Base-by-base conservation (phyloP, 2,888 invertebrate genomes). In the Hydrotaea cyrtoneurina region DNA sequence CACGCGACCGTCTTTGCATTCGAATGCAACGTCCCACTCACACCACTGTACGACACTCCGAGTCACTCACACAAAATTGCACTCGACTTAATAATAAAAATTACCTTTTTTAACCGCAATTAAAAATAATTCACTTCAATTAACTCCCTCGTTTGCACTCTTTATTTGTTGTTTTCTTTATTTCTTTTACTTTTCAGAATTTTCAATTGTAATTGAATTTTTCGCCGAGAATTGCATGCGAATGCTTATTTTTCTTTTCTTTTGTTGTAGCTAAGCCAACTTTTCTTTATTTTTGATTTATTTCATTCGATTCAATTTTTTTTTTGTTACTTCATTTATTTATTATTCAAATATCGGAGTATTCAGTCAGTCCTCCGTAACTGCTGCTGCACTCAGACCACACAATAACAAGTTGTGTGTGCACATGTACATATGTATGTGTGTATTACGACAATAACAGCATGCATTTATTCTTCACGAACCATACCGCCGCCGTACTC, bases 381-480 rank as follows among this genome's bases (percentile, higher is more conserved):
- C 36, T 72, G 53, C 53, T 26, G 46, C 46, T 46, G 59, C 43
- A 62, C 57, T 73, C 19, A 59, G 46, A 23, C 23, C 21, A 59
- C 23, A 59, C 59, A 36, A 71, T 53, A 26, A 53, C 62, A 31
- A 62, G n/a, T n/a, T 31, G 17, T 36, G 23, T 19, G 50, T 59
- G 53, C 62, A 73, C 66, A 77, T 50, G 50, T 80, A 55, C 46
- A 64, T 26, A 73, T 57, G 46, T 75, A 46, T 5, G 69, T 69
- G 46, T 69, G 69, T 69, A 66, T 23, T 39, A 59, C 57, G n/a
- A n/a, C n/a, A n/a, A n/a, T n/a, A n/a, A n/a, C n/a, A 57, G 43
- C 66, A 71, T 75, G 71, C 75, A 15, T 31, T 50, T 74, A 15
- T 21, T 50, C n/a, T 71, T 74, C 59, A 57, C 57, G 73, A 73